These are phyloP conservation scores for Hyposoter dolosus DNA, from an alignment of 2,888 invertebrate species.

Conservation along the genomic window DNA sequence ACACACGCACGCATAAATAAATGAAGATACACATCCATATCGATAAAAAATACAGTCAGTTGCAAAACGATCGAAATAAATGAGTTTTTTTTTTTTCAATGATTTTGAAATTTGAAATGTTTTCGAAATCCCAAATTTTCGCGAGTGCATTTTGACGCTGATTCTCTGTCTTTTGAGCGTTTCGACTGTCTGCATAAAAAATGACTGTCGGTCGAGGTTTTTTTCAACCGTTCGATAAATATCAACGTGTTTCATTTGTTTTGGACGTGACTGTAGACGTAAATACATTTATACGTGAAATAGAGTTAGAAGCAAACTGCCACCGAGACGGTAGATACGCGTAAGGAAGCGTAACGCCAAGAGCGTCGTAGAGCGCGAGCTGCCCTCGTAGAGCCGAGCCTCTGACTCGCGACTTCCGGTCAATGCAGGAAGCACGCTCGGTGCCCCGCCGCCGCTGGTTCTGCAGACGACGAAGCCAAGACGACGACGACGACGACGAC, in stretches of 20 bases:
- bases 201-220: background rate
- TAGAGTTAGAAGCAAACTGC: slow-evolving; percentile 76
- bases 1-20: background rate
- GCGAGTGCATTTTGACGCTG: too few relatives aligned
- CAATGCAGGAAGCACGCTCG: slow-evolving; percentile 84
- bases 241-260: background rate
- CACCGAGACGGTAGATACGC: slow-evolving; percentile 75
- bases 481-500: slow-evolving; percentile 50
- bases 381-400: slow-evolving; percentile 81
- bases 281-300: slow-evolving; percentile 2
- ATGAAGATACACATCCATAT: background rate
- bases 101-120: background rate
- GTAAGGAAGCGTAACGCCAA: slow-evolving; percentile 84
- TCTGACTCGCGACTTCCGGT: slow-evolving; percentile 85
- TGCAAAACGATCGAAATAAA: background rate
- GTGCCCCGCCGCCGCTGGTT: slow-evolving; percentile 76
- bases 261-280: background rate
- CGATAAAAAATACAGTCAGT: background rate
- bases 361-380: slow-evolving; percentile 54
- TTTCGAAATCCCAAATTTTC: too few relatives aligned
- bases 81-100: background rate
- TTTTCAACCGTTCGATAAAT: background rate
- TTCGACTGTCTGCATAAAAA: background rate
- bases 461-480: slow-evolving; percentile 55
- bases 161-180: too few relatives aligned